These are phyloP conservation scores for Drosophila anomalata DNA, from an alignment of 2,888 invertebrate species.

Conservation along the genomic window DNA sequence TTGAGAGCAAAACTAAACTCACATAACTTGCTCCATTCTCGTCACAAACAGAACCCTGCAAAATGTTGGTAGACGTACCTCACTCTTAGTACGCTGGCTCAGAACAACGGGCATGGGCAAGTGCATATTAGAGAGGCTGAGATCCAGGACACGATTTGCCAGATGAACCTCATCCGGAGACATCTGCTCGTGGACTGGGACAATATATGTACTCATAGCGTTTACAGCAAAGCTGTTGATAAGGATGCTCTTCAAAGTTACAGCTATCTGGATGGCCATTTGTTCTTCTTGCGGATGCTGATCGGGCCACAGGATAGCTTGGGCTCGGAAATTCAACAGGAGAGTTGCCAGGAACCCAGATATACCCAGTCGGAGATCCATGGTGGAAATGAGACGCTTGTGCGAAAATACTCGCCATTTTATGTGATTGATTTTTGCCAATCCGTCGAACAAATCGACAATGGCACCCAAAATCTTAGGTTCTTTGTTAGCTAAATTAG, in stretches of 20 bases:
- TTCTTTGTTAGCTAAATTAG: not conserved
- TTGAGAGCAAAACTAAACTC: not conserved
- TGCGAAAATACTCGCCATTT: conserved; percentile 1
- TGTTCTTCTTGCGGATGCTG: not conserved
- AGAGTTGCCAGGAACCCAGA: not conserved
- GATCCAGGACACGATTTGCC: not conserved
- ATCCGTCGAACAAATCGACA: not conserved
- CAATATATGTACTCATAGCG: not conserved
- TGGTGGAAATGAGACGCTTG: conserved; percentile 2
- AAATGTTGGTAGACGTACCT: not conserved
- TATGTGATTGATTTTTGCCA: conserved; percentile 7
- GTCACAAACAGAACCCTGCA: not conserved
- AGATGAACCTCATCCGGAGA: not conserved
- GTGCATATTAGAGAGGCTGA: not conserved
- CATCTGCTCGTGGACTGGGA: not conserved
- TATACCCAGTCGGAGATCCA: not conserved
- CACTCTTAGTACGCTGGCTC: not conserved
- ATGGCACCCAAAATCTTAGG: not conserved
- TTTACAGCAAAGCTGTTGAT: not conserved
- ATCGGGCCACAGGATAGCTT: not conserved
- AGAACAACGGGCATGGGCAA: not conserved
- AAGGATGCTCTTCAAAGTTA: not conserved
- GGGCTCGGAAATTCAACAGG: not conserved
- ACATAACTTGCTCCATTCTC: conserved; percentile 1
- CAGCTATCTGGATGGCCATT: not conserved